Evolutionary conservation across 2,113 vertebrate genomes (phyloP), one percentile per base, ranked within the genome.

Genomic region (Gymnarchus niloticus): DNA sequence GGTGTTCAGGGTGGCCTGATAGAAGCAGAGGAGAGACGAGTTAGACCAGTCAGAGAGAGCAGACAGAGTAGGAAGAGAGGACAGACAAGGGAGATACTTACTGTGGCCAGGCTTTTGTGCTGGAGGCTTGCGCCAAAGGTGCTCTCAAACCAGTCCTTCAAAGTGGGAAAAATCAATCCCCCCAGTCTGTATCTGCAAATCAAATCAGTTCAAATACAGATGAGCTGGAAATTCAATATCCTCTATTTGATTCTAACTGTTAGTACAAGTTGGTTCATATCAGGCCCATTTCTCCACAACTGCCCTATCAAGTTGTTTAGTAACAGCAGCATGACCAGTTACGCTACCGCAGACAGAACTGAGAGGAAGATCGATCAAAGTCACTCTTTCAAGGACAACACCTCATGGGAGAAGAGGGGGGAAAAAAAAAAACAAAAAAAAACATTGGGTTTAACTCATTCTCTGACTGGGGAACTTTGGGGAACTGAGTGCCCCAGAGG

Each of bases 131-230:
- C 94, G 92, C 96, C 96, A 92, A 99, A 96, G 0, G 94, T 96
- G 91, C 93, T 92, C 91, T 98, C 96, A 86, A 99, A 92, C 98
- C 98, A 99, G 44, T 99, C 98, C 94, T 92, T 97, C 91, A 99
- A 93, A 89, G 95, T 91, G 76, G 98, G 98, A 85, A 99, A 94
- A 89, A 94, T 87, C 95, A 97, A 91, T 87, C 98, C 98, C 94
- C 98, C 97, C 90, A 99, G 93, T 89, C 94, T 95, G 91, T 99
- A 99, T 93, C 98, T 99, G 88, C 14, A 88, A 85, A 54, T 69
- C 84, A 73, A 49, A 51, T 59, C 3, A 65, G 0, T 23, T 37
- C 49, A 85, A 7, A 23, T 28, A 78, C 54, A 48, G 37, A 17
- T 57, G 14, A 52, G 14, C 56, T 0, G 6, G 1, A 41, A 44